Conservation (phyloP, 1,140 invertebrate species). For the Bombus impatiens region DNA sequence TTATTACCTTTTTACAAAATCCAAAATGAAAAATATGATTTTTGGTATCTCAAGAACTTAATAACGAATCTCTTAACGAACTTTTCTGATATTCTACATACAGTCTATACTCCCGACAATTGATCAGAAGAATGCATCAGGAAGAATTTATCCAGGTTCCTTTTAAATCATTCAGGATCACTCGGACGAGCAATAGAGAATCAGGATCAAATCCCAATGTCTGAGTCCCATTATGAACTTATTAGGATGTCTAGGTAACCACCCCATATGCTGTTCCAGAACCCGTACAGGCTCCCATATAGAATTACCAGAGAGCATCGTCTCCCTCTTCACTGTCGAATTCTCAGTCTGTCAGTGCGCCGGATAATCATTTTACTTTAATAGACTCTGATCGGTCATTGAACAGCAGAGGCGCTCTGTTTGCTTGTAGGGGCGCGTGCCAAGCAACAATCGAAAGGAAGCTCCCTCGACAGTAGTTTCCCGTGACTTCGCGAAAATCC, state of each 20-base stretch:
- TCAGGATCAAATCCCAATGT: constrained; percentile 1
- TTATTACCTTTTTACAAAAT: not conserved
- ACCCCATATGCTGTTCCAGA: constrained; percentile 56
- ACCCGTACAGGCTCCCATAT: constrained; percentile 56
- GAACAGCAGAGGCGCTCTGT: constrained; percentile 36
- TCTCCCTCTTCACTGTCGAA: constrained; percentile 40
- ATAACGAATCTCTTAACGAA: no score
- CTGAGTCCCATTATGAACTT: constrained; percentile 46
- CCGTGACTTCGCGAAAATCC: constrained; percentile 47
- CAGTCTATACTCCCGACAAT: not conserved
- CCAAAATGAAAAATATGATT: no score
- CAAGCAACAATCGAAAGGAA: constrained; percentile 37
- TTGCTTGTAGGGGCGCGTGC: constrained; percentile 49
- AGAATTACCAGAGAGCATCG: constrained; percentile 64
- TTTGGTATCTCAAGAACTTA: no score
- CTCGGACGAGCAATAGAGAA: not conserved
- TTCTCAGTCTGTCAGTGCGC: constrained; percentile 51
- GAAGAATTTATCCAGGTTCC: not conserved
- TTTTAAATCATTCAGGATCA: not conserved
- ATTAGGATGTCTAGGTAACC: constrained; percentile 58
- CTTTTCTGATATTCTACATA: not conserved
- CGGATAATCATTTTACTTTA: constrained; percentile 72
- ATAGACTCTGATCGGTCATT: constrained; percentile 65
- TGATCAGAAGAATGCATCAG: not conserved
- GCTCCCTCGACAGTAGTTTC: constrained; percentile 11